These are phyloP conservation scores for Volucella inflata DNA, from an alignment of 2,888 invertebrate genomes.

Conservation along the genomic window DNA sequence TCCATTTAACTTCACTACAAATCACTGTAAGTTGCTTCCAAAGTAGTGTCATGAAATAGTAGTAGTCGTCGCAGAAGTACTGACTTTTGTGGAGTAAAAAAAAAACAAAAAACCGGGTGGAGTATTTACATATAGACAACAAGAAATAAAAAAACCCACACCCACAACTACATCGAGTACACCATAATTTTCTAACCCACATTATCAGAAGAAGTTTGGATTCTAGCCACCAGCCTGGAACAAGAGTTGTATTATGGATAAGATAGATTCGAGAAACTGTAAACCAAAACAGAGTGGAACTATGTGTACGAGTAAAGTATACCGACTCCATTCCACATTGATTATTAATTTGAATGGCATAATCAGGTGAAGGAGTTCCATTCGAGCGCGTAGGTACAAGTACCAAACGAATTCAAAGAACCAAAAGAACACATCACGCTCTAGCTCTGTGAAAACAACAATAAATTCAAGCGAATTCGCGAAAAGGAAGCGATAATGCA, in stretches of 20 bases:
- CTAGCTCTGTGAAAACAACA: neutral
- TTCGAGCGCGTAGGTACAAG: neutral
- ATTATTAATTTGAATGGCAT: slow-evolving; percentile 43
- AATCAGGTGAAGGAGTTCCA: slow-evolving; percentile 55
- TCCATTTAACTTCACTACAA: neutral
- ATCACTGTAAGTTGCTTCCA: no score
- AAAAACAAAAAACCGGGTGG: slow-evolving; percentile 42
- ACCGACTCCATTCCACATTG: neutral
- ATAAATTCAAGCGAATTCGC: slow-evolving; percentile 8
- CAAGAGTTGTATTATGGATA: slow-evolving; percentile 15
- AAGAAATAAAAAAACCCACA: slow-evolving; percentile 24
- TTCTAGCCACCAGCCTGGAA: neutral
- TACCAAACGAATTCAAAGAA: slow-evolving; percentile 27
- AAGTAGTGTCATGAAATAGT: neutral
- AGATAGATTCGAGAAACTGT: neutral
- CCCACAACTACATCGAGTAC: slow-evolving; percentile 28
- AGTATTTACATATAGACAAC: neutral
- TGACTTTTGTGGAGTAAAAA: neutral
- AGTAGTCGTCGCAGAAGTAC: neutral
- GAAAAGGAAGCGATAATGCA: slow-evolving; percentile 25
- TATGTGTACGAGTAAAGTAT: neutral
- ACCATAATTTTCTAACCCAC: slow-evolving; percentile 40
- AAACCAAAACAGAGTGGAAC: slow-evolving; percentile 29
- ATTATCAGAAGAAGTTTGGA: slow-evolving; percentile 29
- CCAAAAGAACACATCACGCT: slow-evolving; percentile 28